Conservation (phyloP, 2,888 invertebrate genomes). For the Acrobasis consociella region DNA sequence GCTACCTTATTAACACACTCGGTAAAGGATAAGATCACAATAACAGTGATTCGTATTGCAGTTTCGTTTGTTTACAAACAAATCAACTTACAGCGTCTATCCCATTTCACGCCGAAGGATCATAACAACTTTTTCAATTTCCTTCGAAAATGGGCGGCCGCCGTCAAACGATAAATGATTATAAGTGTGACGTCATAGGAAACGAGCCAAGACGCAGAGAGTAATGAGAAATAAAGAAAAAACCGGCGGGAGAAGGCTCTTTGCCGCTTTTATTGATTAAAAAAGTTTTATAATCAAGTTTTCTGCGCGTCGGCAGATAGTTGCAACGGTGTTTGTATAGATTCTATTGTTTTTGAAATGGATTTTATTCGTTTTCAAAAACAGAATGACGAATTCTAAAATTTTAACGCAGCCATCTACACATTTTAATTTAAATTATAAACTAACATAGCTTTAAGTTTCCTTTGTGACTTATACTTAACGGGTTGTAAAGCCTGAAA, state of each 20-base stretch:
- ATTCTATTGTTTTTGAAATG: constrained; percentile 17
- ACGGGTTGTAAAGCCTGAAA: no score
- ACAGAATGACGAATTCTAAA: constrained; percentile 50
- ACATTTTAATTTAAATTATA: no score
- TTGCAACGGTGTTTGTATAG: constrained; percentile 31
- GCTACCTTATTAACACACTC: no score
- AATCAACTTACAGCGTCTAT: constrained; percentile 1
- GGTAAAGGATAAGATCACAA: no score
- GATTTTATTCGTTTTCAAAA: constrained; percentile 35
- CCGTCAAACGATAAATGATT: constrained; percentile 80
- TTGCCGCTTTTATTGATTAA: constrained; percentile 49
- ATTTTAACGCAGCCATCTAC: no score
- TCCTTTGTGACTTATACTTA: no score
- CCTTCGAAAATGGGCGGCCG: constrained; percentile 47
- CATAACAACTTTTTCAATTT: constrained; percentile 53
- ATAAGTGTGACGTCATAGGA: constrained; percentile 73
- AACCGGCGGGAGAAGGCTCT: constrained; percentile 33
- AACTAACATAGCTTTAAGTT: no score
- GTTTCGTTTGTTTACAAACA: constrained; percentile 10
- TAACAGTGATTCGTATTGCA: no score
- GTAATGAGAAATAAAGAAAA: constrained; percentile 44
- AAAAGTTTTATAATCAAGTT: constrained; percentile 51
- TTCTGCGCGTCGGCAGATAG: constrained; percentile 26
- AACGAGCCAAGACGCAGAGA: constrained; percentile 56
- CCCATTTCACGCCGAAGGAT: constrained; percentile 38